These are phyloP conservation scores for Antigone vipio DNA, from an alignment of 2,113 vertebrate genomes.

Conservation along the genomic window DNA sequence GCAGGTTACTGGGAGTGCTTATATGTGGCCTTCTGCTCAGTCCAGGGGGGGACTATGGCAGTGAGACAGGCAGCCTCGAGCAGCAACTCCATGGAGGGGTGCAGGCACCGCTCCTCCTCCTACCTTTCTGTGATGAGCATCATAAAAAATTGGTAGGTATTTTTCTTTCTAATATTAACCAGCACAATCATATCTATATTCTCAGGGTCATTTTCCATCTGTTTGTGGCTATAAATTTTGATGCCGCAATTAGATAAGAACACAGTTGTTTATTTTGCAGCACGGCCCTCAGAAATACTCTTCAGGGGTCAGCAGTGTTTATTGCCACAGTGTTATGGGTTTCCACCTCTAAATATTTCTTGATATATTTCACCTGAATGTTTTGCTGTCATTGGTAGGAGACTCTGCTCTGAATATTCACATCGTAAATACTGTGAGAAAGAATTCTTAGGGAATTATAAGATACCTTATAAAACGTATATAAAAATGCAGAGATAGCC, in stretches of 20 bases:
- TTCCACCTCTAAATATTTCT: background rate
- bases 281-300: background rate
- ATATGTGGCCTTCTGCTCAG: background rate
- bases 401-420: background rate
- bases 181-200: background rate
- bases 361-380: background rate
- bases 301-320: background rate
- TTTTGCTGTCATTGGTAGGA: background rate
- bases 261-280: background rate
- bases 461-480: background rate
- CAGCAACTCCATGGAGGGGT: rapidly evolving
- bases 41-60: background rate
- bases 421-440: background rate
- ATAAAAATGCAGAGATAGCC: background rate
- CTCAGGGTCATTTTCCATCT: background rate
- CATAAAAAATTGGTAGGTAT: background rate
- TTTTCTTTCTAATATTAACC: background rate
- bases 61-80: background rate
- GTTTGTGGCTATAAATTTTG: background rate
- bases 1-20: background rate
- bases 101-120: background rate
- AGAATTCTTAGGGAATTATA: background rate
- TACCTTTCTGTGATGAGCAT: background rate
- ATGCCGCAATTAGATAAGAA: background rate
- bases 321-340: background rate